Conservation (phyloP, 1,140 invertebrate genomes). For the Drosophila ercepeae region DNA sequence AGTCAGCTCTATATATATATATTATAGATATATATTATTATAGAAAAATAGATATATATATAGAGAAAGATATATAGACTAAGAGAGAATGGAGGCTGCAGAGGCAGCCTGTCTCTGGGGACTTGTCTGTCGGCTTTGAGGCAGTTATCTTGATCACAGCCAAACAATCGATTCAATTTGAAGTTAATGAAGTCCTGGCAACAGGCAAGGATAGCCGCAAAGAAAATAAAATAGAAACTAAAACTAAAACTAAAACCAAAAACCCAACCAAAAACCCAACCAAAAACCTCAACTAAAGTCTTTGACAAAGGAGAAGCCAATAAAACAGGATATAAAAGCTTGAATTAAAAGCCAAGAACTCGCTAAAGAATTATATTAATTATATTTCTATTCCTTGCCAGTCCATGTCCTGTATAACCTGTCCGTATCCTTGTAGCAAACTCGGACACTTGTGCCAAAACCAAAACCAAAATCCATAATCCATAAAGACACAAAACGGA, state of each 20-base stretch:
- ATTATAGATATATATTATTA: too few species aligned
- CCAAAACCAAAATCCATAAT: background rate
- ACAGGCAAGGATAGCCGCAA: background rate
- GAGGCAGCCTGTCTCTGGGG: slow-evolving; percentile 24
- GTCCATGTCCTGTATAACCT: too few species aligned
- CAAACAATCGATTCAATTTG: slow-evolving; percentile 76
- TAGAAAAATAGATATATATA: background rate
- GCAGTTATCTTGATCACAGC: slow-evolving; percentile 67
- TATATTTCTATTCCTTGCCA: too few species aligned
- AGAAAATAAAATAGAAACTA: background rate
- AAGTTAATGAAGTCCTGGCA: slow-evolving; percentile 59
- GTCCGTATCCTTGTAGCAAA: background rate
- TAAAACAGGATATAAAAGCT: too few species aligned
- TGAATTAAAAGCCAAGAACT: too few species aligned
- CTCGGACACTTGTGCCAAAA: background rate
- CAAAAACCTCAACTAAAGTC: background rate
- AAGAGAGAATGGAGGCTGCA: background rate
- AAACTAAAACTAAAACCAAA: background rate
- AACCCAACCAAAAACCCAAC: background rate
- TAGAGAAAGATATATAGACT: background rate
- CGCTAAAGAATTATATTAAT: too few species aligned
- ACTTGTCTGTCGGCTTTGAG: slow-evolving; percentile 61
- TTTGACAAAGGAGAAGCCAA: too few species aligned
- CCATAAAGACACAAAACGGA: background rate
- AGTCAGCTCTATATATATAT: background rate